Base-by-base conservation (phyloP, 2,797 vertebrate species). In the Danio albolineatus region DNA sequence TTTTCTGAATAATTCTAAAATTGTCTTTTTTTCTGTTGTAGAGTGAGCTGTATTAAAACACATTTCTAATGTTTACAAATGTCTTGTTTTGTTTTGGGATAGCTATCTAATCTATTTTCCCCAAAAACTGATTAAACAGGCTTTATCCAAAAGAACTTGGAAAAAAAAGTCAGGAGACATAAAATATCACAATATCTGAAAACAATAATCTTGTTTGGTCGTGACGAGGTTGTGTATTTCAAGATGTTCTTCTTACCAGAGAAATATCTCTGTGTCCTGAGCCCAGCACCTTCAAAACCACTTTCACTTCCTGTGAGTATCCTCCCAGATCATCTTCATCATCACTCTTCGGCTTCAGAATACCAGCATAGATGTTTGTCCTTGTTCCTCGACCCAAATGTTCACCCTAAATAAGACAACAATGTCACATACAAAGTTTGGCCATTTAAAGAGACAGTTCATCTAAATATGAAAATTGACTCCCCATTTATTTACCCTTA, bases 221-320 rank as follows among this genome's bases (percentile, higher is more conserved):
- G 19, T 8, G 3, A 46, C 6, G 7, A 13, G 43, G 9, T 10
- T 19, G 6, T 41, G 61, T 43, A 64, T n/a, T 64, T 64, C 5
- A n/a, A 64, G 7, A 64, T 13, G 13, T 43, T 17, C 2, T 0
- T 65, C 78, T 79, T 89, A 94, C 98, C 96, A 99, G 87, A 82
- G 97, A 99, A 73, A 98, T 98, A 86, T 98, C 96, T 86, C 97
- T 95, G 92, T 99, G 97, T 89, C 95, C 95, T 81, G 97, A 95
- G 71, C 96, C 97, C 86, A 99, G 88, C 60, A 98, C 96, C 89
- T 99, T 99, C 79, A 99, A 95, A 73, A 99, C 96, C 66, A 99
- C 97, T 90, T 97, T 95, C 59, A 98, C 93, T 67, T 96, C 95
- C 66, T 95, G 97, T 16, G 93, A 86, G 0, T 93, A 94, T 38